Evolutionary conservation across 64 coral and sea anemone genomes (phyloP), one percentile per base, ranked within the genome.

Genomic region (Porites australiensis): DNA sequence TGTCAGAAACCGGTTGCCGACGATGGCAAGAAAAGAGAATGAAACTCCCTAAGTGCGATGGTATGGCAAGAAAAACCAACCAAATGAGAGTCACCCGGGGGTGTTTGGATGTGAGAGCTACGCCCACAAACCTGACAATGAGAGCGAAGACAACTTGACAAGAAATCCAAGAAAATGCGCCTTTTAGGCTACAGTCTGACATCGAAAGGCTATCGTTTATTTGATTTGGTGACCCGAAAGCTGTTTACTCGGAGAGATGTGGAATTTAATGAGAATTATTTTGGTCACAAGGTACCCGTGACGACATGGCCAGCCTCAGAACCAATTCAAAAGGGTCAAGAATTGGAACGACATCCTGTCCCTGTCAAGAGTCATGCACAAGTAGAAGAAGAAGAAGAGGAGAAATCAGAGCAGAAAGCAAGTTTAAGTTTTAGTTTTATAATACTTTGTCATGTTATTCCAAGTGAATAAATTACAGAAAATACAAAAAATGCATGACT

Each of bases 71-170:
- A 86, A 84, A 74, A n/a, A n/a, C n/a, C n/a, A 54, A 54, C 69
- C 69, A 37, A 72, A 89, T 84, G 47, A 77, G 10, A 54, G 21
- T 14, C 54, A 89, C 44, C 27, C 89, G 2, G 46, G 70, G 3
- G 77, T 89, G 13, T 84, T 94, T 89, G 79, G 87, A 11, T 94
- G 92, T 59, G 21, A 80, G 22, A 58, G 69, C 46, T 94, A 89
- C 58, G 83, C 49, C 62, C 20, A n/a, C n/a, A n/a, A n/a, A n/a
- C n/a, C n/a, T n/a, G n/a, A n/a, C n/a, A n/a, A n/a, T n/a, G n/a
- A n/a, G 74, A 88, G 43, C 57, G 50, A 22, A 57, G 79, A 61
- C 89, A 83, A 55, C 87, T 89, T 9, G 78, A 89, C 59, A 82
- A 48, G 6, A 84, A 85, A 51, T 59, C 87, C 11, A 23, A 82